phyloP scores from a whole-genome alignment of 2,797 vertebrate genomes.

The Microchirus variegatus region DNA sequence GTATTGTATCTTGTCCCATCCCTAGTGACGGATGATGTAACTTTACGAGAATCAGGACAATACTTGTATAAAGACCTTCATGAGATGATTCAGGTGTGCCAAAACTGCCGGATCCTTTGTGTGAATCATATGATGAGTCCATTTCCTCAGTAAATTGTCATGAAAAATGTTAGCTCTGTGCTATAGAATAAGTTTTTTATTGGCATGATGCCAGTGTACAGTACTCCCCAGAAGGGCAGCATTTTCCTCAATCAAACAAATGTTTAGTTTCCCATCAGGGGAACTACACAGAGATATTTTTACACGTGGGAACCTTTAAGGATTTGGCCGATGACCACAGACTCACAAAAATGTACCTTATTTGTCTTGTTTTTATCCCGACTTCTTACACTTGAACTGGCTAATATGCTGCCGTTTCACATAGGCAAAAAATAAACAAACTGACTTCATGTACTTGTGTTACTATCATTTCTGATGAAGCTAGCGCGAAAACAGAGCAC shows the following conservation, averaged over 20 bases:
- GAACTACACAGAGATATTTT: conserved; percentile 1
- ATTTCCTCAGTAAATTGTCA: not conserved
- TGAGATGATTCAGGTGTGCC: not conserved
- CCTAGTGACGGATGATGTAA: too few relatives aligned
- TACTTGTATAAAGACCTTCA: not conserved
- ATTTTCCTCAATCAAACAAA: not conserved
- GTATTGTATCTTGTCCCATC: too few relatives aligned
- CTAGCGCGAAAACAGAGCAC: too few relatives aligned
- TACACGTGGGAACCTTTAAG: not conserved
- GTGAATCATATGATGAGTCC: not conserved
- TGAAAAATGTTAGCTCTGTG: not conserved
- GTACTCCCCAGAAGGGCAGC: not conserved
- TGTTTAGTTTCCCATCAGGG: conserved; percentile 4
- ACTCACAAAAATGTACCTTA: not conserved
- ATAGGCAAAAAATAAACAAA: too few relatives aligned
- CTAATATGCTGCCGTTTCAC: too few relatives aligned
- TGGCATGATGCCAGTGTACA: not conserved
- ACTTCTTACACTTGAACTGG: too few relatives aligned
- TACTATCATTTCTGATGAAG: too few relatives aligned
- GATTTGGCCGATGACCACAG: conserved; percentile 10
- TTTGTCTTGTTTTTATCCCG: not conserved
- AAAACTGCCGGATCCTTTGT: not conserved
- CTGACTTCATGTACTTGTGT: too few relatives aligned
- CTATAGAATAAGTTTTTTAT: not conserved
- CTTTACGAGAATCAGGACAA: not conserved